Percentiles rank a stretch among this genome's conserved stretches.
Conservation (phyloP, 2,888 invertebrate genomes). For the Aphidoletes aphidimyza region DNA sequence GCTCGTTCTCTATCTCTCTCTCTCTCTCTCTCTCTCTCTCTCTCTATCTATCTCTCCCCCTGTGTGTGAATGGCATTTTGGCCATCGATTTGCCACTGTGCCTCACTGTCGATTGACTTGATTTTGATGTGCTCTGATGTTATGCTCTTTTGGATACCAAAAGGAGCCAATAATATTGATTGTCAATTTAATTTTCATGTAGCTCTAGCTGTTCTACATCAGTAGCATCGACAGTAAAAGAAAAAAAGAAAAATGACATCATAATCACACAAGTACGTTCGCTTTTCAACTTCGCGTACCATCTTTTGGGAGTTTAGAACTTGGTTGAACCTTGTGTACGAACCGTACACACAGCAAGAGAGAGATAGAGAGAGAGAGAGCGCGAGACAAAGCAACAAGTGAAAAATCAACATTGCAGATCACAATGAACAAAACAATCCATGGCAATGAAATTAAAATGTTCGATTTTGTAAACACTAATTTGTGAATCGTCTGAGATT, state of each 20-base stretch:
- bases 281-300: neutral
- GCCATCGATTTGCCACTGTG: neutral
- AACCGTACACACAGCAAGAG: too few species aligned
- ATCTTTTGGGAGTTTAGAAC: neutral
- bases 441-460: slow-evolving; percentile 48
- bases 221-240: neutral
- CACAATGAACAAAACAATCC: slow-evolving; percentile 15
- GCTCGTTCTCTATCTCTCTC: too few species aligned
- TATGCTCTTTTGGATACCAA: too few species aligned
- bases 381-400: neutral
- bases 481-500: slow-evolving; percentile 11
- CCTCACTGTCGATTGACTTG: neutral
- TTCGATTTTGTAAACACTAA: slow-evolving; percentile 44
- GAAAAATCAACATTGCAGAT: neutral
- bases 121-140: neutral
- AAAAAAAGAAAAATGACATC: neutral
- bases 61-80: too few species aligned
- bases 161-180: too few species aligned
- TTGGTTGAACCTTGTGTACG: too few species aligned
- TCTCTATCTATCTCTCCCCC: too few species aligned
- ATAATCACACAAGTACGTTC: neutral
- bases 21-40: neutral
- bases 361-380: too few species aligned
- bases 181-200: too few species aligned
- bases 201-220: neutral